Base-by-base conservation (phyloP, 2,113 vertebrate genomes). In the Gopherus flavomarginatus region DNA sequence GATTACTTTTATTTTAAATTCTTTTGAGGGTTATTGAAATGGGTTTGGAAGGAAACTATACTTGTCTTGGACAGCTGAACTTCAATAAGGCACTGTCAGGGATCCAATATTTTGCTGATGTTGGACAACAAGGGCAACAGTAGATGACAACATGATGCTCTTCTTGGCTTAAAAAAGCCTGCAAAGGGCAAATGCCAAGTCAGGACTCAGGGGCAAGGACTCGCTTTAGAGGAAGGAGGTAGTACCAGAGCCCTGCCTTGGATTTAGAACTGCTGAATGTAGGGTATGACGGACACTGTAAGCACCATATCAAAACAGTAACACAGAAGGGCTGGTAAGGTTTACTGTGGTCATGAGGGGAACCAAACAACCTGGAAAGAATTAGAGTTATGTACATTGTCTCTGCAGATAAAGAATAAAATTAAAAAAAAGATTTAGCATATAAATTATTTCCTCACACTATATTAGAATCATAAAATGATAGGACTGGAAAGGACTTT, bases 61-160 rank as follows among this genome's bases (percentile, higher is more conserved):
- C 1, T 2, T 77, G 62, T 2, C 10, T 85, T 92, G 29, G 29
- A 19, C 75, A 93, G 53, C 19, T 54, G 31, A 69, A 16, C 90
- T 95, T 83, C 91, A 89, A 89, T 75, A 89, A 83, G 82, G 11
- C 47, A 38, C 79, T 80, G 8, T n/a, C 52, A n/a, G 50, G 3
- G 8, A 62, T 21, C 1, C 56, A 81, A 75, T 90, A 42, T 77
- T 79, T 17, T 82, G 4, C 65, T 96, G 89, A 31, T 86, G 56
- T 88, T 59, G 62, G 44, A 86, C 88, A 91, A 80, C 72, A 94
- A 75, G 62, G 80, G 87, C 90, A 94, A 92, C 69, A 87, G 44
- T 83, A 95, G 83, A 83, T 90, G 90, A 90, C 53, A 90, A 29
- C 87, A 89, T 3, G 85, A 88, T 81, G 44, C 44, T 24, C 50